Evolutionary conservation across 2,113 vertebrate genomes (phyloP), one percentile per base, ranked within the genome.

Genomic region (Galeopterus variegatus): DNA sequence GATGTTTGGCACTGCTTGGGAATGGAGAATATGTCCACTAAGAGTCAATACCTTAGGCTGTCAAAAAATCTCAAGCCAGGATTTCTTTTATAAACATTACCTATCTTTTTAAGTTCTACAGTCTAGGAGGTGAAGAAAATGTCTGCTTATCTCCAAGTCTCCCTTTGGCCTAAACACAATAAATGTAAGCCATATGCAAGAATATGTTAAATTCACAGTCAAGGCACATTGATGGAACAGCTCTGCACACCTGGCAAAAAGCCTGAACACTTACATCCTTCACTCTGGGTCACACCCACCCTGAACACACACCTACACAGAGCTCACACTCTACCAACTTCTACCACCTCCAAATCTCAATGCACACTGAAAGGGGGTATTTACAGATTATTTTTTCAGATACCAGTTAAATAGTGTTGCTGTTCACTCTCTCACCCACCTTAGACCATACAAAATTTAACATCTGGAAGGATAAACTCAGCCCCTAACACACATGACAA

Each of bases 1-100:
- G 90, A 97, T 85, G 69, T 76, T 94, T 98, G 82, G 91, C 67
- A 97, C 48, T 83, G 84, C 58, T 76, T 36, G 28, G n/a, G 83
- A 96, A 97, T 85, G 81, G 97, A 96, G 58, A 95, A 24, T 86
- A 56, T 95, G 69, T 67, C 95, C 94, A 87, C 75, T 96, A 65
- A 92, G 70, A 97, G 94, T 21, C 93, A 97, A 52, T 45, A 94
- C n/a, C 10, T 33, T 26, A 67, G 56, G 81, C 77, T 90, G 94
- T 82, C 31, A 96, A 91, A 98, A 97, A 67, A 90, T 62, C 31
- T 90, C 54, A 77, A 96, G 81, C 17, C 83, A 41, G 33, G 36
- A 95, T 96, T 98, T 95, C 76, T 98, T 95, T 65, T 17, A 48
- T 62, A 95, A 98, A 96, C 45, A 93, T 70, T 93, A 96, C 48